Base-by-base conservation (phyloP, 1,140 invertebrate species). In the Temnothorax nylanderi region DNA sequence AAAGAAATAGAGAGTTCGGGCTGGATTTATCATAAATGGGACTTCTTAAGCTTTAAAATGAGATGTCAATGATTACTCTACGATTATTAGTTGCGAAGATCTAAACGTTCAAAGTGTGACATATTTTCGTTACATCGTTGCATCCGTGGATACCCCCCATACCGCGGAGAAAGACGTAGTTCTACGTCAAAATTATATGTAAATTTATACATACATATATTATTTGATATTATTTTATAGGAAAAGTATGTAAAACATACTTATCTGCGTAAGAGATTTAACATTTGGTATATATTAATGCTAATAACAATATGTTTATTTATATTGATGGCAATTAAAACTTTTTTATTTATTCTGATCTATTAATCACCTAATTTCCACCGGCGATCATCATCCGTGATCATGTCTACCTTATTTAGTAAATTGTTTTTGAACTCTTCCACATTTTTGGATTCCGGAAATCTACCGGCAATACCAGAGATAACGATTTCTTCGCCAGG, bases 361-460 rank as follows among this genome's bases (percentile, higher is more conserved):
- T 58, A 64, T 64, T 72, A 82, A 86, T 93, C 91, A 97, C 97
- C 96, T 82, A 96, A 94, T 91, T 96, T 96, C 98, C 98, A 99
- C 85, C 98, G 96, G 21, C 97, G 95, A 78, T 96, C 96, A 91
- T 98, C 98, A 11, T 96, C 97, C 3, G 97, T 97, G 32, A 99
- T 96, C 92, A 99, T 96, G 92, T 99, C 98, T n/a, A 97, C 96
- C 93, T 97, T 96, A 49, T 96, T 96, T 88, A 97, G 95, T 0
- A 99, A 96, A 93, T 99, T 98, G 64, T 98, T 96, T 71, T 96
- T 95, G 64, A 99, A 97, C 89, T 98, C 96, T 21, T 96, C 93
- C 51, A 99, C 96, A 92, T 98, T 98, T 56, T 97, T 96, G 0
- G 97, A 98, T 89, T 99, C 97, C 0, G 99, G 99, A 94, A 98